Conservation (phyloP, 64 coral and sea anemone species). For the Cladopsammia gracilis region DNA sequence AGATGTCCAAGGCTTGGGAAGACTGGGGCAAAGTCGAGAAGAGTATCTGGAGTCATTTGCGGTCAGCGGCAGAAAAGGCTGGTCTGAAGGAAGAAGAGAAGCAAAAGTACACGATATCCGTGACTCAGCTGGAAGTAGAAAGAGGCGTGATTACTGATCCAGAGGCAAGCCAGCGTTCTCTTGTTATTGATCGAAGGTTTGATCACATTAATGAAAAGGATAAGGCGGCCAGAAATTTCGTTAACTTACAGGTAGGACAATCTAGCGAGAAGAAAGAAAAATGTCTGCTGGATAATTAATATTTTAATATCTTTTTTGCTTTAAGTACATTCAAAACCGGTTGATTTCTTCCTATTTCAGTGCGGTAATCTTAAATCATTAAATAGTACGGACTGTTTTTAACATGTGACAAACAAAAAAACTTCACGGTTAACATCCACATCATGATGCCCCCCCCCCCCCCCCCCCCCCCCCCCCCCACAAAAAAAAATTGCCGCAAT, state of each 20-base stretch:
- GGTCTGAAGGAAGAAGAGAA: conserved; percentile 35
- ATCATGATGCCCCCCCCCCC: no score
- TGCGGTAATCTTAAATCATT: no score
- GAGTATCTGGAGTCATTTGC: conserved; percentile 19
- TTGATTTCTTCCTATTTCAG: no score
- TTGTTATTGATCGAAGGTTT: conserved; percentile 69
- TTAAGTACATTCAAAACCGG: no score
- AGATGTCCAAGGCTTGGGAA: conserved; percentile 38
- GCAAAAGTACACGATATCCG: conserved; percentile 38
- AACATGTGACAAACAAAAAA: no score
- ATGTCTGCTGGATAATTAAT: no score
- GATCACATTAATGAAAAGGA: conserved; percentile 47
- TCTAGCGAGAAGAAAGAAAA: no score
- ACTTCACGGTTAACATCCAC: no score
- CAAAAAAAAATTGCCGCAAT: no score
- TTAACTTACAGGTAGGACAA: conserved; percentile 32
- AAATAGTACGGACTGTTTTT: no score
- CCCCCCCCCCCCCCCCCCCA: no score
- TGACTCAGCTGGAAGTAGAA: conserved; percentile 69
- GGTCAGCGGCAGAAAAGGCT: conserved; percentile 37
- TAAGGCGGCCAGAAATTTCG: conserved; percentile 14
- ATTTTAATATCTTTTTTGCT: no score
- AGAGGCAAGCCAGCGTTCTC: conserved; percentile 12
- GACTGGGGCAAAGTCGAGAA: conserved; percentile 57
- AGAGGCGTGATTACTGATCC: conserved; percentile 44